Evolutionary conservation across 2,797 vertebrate genomes (phyloP).

Genomic region (Pelobates cultripes): DNA sequence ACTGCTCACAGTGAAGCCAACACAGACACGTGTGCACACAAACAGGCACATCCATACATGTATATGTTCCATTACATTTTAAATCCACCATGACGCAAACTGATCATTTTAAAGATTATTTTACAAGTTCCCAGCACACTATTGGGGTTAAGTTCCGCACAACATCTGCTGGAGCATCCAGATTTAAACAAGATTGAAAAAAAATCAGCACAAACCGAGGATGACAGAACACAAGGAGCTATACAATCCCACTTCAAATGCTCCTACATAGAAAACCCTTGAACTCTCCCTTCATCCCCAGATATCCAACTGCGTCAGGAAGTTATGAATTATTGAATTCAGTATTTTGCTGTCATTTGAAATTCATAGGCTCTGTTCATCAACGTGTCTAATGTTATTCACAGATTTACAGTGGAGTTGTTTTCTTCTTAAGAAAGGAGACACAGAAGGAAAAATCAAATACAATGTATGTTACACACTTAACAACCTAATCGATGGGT

Average conservation of each 20-base stretch:
- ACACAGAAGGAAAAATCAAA: neutral
- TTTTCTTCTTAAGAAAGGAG: conserved; percentile 25
- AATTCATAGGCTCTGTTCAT: conserved; percentile 50
- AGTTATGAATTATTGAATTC: conserved; percentile 58
- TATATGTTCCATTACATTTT: too few relatives aligned
- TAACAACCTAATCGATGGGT: too few relatives aligned
- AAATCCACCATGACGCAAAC: neutral
- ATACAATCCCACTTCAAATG: conserved; percentile 49
- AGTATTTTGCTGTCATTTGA: conserved; percentile 43
- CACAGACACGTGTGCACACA: too few relatives aligned
- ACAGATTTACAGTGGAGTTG: conserved; percentile 42
- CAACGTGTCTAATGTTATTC: conserved; percentile 12
- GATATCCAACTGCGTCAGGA: conserved; percentile 52
- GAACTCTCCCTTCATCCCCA: conserved; percentile 42
- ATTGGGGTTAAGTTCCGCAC: too few relatives aligned
- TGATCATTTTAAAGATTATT: neutral
- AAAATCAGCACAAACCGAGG: neutral
- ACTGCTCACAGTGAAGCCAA: too few relatives aligned
- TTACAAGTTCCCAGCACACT: neutral
- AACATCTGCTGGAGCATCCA: neutral
- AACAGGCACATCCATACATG: too few relatives aligned
- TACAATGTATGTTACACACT: neutral
- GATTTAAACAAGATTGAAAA: neutral
- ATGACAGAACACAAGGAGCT: conserved; percentile 7
- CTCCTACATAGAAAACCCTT: conserved; percentile 45